A percentile compares a stretch with the other conserved stretches of the same genome.
These are phyloP conservation scores for Steatornis caripensis DNA, from an alignment of 2,113 vertebrate genomes.

Conservation along the genomic window DNA sequence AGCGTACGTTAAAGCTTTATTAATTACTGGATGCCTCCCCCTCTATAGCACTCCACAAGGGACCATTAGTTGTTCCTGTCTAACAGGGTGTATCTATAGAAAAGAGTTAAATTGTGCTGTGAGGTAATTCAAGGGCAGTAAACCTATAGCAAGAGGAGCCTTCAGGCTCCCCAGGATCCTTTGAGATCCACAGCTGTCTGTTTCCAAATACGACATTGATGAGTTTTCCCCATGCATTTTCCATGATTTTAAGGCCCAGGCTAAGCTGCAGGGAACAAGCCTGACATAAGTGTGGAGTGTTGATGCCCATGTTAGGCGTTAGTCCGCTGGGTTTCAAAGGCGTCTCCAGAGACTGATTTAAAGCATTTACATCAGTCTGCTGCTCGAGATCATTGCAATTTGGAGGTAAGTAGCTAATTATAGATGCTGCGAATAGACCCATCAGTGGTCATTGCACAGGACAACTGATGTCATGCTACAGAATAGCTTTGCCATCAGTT, in stretches of 20 bases:
- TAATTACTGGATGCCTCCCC: background rate
- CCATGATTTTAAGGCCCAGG: background rate
- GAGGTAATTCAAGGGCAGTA: background rate
- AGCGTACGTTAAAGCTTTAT: background rate
- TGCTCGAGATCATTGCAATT: background rate
- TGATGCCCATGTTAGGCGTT: background rate
- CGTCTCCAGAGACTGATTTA: conserved; percentile 2
- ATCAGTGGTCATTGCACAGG: background rate
- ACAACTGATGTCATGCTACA: conserved; percentile 2
- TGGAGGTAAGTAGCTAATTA: conserved; percentile 48
- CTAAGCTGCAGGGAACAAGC: background rate
- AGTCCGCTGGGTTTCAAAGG: background rate
- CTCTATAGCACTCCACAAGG: background rate
- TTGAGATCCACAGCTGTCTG: background rate
- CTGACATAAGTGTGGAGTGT: background rate
- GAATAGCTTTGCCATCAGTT: conserved; percentile 6
- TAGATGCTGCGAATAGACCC: background rate
- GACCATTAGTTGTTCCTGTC: background rate
- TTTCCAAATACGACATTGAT: background rate
- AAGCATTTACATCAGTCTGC: conserved; percentile 15
- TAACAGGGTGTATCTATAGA: background rate
- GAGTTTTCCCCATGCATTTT: background rate
- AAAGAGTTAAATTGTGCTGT: background rate
- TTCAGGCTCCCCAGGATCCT: background rate
- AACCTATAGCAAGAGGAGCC: background rate